A percentile compares a stretch with the other conserved stretches of the same genome.
Evolutionary conservation across 2,888 invertebrate species (phyloP).

Genomic region (Caenorhabditis sp.): DNA sequence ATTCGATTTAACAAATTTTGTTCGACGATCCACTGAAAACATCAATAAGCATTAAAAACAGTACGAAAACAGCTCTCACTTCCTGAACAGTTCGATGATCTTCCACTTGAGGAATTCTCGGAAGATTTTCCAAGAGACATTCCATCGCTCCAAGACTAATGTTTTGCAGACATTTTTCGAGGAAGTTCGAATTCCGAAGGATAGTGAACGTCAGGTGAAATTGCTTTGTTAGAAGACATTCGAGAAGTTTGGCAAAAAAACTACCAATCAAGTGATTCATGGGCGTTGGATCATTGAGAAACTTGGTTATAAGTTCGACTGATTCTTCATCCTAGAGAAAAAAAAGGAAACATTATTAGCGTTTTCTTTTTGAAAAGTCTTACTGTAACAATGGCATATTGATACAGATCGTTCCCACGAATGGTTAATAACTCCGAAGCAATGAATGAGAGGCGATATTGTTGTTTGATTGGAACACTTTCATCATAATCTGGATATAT

Average conservation of each 20-base stretch:
- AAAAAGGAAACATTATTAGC: background rate
- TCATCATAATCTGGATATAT: conserved; percentile 37
- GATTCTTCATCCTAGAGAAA: conserved; percentile 34
- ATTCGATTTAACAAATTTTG: conserved; percentile 39
- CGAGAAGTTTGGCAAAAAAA: conserved; percentile 51
- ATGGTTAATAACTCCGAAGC: conserved; percentile 50
- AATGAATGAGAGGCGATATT: conserved; percentile 51
- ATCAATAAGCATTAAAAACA: background rate
- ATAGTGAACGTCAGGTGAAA: conserved; percentile 35
- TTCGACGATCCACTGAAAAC: conserved; percentile 39
- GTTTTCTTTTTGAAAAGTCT: background rate
- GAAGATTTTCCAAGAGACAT: conserved; percentile 37
- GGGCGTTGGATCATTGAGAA: conserved; percentile 27
- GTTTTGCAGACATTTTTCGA: conserved; percentile 42
- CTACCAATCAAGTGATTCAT: conserved; percentile 47
- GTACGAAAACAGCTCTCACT: conserved; percentile 14
- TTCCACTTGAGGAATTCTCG: conserved; percentile 21
- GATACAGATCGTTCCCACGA: conserved; percentile 32
- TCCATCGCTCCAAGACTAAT: conserved; percentile 43
- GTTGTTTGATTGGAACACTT: conserved; percentile 30
- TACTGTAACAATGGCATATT: conserved; percentile 35
- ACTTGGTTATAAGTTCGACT: conserved; percentile 15
- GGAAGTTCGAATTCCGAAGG: conserved; percentile 27
- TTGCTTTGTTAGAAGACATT: conserved; percentile 26
- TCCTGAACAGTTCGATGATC: conserved; percentile 31